Percentiles rank a stretch among this genome's conserved stretches.
These are phyloP conservation scores for Temnothorax unifasciatus DNA, from an alignment of 2,888 invertebrate species.

Conservation along the genomic window DNA sequence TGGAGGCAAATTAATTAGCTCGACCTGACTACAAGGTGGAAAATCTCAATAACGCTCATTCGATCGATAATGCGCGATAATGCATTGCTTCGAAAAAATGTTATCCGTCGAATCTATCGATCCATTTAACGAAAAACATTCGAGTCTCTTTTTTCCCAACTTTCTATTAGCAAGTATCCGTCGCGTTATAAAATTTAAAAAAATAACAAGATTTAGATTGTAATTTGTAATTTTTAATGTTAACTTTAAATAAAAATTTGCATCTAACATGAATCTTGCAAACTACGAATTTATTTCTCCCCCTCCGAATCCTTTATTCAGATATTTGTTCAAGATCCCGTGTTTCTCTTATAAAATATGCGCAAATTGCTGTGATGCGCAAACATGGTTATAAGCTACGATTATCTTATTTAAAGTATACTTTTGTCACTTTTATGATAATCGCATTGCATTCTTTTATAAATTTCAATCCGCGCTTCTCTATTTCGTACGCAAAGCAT, in stretches of 20 bases:
- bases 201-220: background rate
- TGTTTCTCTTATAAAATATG: slow-evolving; percentile 2
- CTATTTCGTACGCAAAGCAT: slow-evolving; percentile 76
- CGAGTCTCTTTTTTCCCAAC: background rate
- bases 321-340: background rate
- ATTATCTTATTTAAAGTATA: background rate
- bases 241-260: background rate
- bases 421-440: slow-evolving; percentile 39
- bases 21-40: slow-evolving; percentile 69
- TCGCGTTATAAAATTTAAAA: background rate
- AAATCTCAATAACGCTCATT: slow-evolving; percentile 63
- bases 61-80: slow-evolving; percentile 10
- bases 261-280: background rate
- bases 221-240: background rate
- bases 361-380: background rate
- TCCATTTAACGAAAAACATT: background rate
- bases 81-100: background rate
- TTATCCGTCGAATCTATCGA: slow-evolving; percentile 4
- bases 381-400: background rate
- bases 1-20: slow-evolving; percentile 74
- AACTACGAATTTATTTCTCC: background rate
- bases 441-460: slow-evolving; percentile 64
- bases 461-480: slow-evolving; percentile 52
- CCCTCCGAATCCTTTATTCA: background rate
- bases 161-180: background rate